Conservation (phyloP, 2,888 invertebrate species). For the Agrotis segetum region DNA sequence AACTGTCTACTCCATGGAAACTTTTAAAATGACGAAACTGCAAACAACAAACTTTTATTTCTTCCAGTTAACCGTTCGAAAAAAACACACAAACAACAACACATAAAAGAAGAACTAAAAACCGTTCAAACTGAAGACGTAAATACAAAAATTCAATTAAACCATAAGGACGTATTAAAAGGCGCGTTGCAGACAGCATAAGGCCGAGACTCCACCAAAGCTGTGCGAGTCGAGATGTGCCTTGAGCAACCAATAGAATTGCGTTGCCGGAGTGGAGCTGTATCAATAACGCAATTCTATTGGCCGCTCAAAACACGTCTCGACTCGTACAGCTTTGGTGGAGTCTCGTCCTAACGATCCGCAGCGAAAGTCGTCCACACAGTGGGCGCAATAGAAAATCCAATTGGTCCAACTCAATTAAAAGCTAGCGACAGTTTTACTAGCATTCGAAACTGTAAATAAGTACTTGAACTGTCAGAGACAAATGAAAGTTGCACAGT, state of each 20-base stretch:
- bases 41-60: neutral
- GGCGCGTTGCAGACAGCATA: neutral
- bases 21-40: neutral
- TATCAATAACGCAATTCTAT: no score
- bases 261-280: no score
- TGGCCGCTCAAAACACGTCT: no score
- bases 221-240: no score
- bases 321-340: no score
- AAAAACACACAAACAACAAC: conserved; percentile 8
- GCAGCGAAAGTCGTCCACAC: conserved; percentile 38
- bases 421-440: conserved; percentile 57
- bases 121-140: conserved; percentile 3
- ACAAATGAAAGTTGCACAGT: conserved; percentile 58
- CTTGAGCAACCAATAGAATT: no score
- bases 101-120: conserved; percentile 21
- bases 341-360: no score
- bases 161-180: conserved; percentile 35
- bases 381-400: conserved; percentile 58
- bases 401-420: conserved; percentile 62
- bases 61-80: neutral
- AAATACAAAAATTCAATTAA: conserved; percentile 44
- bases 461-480: conserved; percentile 57
- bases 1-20: neutral
- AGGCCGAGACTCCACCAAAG: no score
- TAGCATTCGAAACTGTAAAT: conserved; percentile 52